Percentiles rank a stretch among this genome's conserved stretches.
Evolutionary conservation across 2,888 invertebrate species (phyloP).

Genomic region (Andrena camellia): DNA sequence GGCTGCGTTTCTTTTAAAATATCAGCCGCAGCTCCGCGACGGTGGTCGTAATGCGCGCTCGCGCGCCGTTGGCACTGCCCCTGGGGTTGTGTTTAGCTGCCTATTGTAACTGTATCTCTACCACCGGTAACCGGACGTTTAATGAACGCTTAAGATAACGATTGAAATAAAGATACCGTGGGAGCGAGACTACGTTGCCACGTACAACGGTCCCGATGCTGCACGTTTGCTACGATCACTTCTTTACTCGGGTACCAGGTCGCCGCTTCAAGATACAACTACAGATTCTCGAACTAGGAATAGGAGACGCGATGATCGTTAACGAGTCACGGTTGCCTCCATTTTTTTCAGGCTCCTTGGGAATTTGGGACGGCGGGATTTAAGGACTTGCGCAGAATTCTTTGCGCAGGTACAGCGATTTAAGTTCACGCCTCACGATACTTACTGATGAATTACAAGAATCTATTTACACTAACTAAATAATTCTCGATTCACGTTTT

Average conservation of each 20-base stretch:
- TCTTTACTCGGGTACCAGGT: constrained; percentile 35
- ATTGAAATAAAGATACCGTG: constrained; percentile 62
- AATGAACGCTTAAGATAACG: constrained; percentile 63
- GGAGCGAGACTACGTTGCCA: constrained; percentile 34
- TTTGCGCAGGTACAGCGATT: not conserved
- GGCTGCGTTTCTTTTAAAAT: constrained; percentile 44
- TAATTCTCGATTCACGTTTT: no score
- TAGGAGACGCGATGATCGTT: constrained; percentile 47
- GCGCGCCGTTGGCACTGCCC: constrained; percentile 40
- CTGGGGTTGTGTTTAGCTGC: constrained; percentile 36
- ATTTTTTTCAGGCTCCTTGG: constrained; percentile 17
- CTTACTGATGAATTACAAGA: no score
- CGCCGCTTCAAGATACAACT: constrained; percentile 51
- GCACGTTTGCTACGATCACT: constrained; percentile 43
- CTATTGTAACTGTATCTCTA: constrained; percentile 53
- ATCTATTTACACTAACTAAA: no score
- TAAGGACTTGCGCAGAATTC: not conserved
- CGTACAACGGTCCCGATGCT: constrained; percentile 7
- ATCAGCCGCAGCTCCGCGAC: constrained; percentile 24
- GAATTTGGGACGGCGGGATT: constrained; percentile 17
- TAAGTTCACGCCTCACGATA: no score
- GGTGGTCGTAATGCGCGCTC: constrained; percentile 45
- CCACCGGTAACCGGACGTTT: constrained; percentile 55
- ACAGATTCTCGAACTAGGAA: constrained; percentile 44
- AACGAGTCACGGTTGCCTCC: constrained; percentile 56